Evolutionary conservation across 2,888 invertebrate genomes (phyloP), one percentile per base, ranked within the genome.

Genomic region (Diloba caeruleocephala): DNA sequence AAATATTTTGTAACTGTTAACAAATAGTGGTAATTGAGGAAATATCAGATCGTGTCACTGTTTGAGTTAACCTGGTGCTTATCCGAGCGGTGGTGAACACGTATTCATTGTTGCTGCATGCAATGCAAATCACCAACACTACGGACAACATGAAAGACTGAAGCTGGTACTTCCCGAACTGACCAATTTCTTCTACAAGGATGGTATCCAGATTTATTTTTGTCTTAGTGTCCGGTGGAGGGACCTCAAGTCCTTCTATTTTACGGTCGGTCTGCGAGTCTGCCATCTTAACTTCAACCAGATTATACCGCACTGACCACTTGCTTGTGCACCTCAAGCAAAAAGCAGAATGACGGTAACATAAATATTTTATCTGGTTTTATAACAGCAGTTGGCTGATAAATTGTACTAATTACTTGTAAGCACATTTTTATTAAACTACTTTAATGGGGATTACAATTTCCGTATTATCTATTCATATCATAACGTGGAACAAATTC

Each of bases 51-150:
- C 1, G 14, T 1, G 9, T 2, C 8, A 6, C 3, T 5, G 7
- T 31, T 7, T 7, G 8, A 2, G 1, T 21, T 43, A 61, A 91
- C 92, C 92, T 87, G 15, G 86, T 85, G 5, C 33, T 69, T 5
- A 91, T 91, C 33, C 92, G 79, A n/a, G 86, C 82, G 0, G 91
- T 86, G 0, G 90, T 90, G 59, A 92, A 92, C 0, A 89, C 75
- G 39, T 85, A 92, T 65, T 90, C 91, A 14, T 76, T 76, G 6
- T 82, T 82, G 0, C 81, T 79, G 78, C 83, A 89, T 0, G 86
- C 83, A 0, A 67, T 66, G 38, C 91, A 86, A 17, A 92, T 74
- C 0, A 82, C 85, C 13, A 87, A 65, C 0, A 87, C 21, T 0
- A 75, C 58, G 0, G 80, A 70, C 15, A 89, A 51, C 1, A 72